Percentiles rank a stretch among this genome's conserved stretches.
phyloP scores from a whole-genome alignment of 2,797 vertebrate species.

The Telmatherina bonti region DNA sequence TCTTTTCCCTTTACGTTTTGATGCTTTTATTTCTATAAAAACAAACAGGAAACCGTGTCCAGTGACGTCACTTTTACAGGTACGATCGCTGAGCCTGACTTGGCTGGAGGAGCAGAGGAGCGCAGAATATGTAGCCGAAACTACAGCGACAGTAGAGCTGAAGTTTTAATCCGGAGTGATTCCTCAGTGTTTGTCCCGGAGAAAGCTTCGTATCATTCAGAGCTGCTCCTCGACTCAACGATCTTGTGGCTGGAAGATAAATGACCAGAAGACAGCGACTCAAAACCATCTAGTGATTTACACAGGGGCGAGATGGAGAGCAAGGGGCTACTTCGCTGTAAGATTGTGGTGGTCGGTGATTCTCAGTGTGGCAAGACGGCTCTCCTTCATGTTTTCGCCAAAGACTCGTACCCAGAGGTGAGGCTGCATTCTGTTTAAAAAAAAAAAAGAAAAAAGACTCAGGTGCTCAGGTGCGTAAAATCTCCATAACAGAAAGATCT shows the following conservation, averaged over 20 bases:
- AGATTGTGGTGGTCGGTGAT: constrained; percentile 95
- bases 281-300: constrained; percentile 49
- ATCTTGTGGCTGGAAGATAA: constrained; percentile 41
- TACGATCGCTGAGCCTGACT: constrained; percentile 15
- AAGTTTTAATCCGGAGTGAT: constrained; percentile 45
- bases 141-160: constrained; percentile 9
- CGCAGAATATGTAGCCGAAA: constrained; percentile 56
- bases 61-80: constrained; percentile 35
- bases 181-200: neutral
- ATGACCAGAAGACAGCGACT: constrained; percentile 60
- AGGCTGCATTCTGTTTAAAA: constrained; percentile 1
- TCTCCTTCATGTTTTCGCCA: constrained; percentile 94
- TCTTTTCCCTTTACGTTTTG: accelerated
- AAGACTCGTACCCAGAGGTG: constrained; percentile 95
- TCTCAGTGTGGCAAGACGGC: constrained; percentile 95
- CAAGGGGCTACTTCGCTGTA: constrained; percentile 89
- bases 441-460: neutral
- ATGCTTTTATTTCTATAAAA: constrained; percentile 56
- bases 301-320: constrained; percentile 85
- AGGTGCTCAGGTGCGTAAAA: constrained; percentile 25
- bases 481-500: neutral
- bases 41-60: neutral
- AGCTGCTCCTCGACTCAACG: constrained; percentile 18
- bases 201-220: neutral
- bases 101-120: constrained; percentile 43